Percentiles rank a stretch among this genome's conserved stretches.
Conservation (phyloP, 1,140 invertebrate genomes). For the Gonatopus flavifemur region DNA sequence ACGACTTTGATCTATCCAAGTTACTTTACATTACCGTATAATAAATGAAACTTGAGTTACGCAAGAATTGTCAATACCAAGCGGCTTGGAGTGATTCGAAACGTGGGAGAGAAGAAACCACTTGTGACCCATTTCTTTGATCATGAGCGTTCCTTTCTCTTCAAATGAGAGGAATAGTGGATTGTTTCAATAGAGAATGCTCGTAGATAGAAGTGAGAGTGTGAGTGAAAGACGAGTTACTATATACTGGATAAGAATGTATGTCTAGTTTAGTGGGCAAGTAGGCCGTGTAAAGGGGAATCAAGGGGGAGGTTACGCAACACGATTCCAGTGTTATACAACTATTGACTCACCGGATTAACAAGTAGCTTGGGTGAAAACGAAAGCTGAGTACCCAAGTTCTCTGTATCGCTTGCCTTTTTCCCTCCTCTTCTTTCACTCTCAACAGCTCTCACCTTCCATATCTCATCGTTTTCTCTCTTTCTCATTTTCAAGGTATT, state of each 20-base stretch:
- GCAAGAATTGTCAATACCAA: too few relatives aligned
- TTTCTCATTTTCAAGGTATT: constrained; percentile 1
- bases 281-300: constrained; percentile 60
- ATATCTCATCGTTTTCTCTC: constrained; percentile 1
- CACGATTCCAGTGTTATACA: constrained; percentile 58
- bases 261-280: constrained; percentile 64
- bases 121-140: too few relatives aligned
- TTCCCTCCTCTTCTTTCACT: constrained; percentile 4
- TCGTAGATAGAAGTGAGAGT: neutral
- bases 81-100: too few relatives aligned
- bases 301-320: constrained; percentile 52
- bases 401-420: constrained; percentile 9
- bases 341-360: constrained; percentile 60
- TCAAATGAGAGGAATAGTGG: constrained; percentile 3
- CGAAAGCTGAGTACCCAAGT: constrained; percentile 48
- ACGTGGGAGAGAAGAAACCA: too few relatives aligned
- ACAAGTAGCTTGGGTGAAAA: constrained; percentile 58
- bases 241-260: constrained; percentile 59
- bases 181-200: neutral
- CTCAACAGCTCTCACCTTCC: neutral
- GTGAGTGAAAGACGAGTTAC: constrained; percentile 31
- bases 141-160: too few relatives aligned
- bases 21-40: too few relatives aligned
- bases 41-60: too few relatives aligned
- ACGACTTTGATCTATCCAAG: too few relatives aligned